Base-by-base conservation (phyloP, 2,113 vertebrate genomes). In the Python bivittatus region DNA sequence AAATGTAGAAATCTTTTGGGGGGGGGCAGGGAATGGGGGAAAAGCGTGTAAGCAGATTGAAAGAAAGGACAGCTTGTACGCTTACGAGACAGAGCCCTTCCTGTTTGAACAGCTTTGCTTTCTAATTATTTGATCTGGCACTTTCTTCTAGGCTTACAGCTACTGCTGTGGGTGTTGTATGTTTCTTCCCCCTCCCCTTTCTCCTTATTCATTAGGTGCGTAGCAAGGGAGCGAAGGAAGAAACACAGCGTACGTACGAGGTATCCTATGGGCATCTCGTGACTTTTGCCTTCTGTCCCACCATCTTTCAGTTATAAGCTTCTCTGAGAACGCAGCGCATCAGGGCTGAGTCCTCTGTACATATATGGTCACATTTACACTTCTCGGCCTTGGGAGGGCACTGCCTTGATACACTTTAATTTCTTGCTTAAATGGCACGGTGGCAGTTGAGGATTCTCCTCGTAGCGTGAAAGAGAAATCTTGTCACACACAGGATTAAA, bases 361-460 rank as follows among this genome's bases (percentile, higher is more conserved):
- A 38, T 79, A 38, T 79, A 79, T 38, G 5, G 48, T 48, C 48
- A 48, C 48, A 6, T 48, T 79, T 38, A 79, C 17, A 2, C 68
- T 22, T 79, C 2, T 22, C 22, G 33, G 97, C 97, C 98, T 97
- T 97, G 97, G 96, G 98, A 94, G 98, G 97, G 97, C 97, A 97
- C 96, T 96, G 54, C 97, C 96, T 95, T 97, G 96, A 97, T n/a
- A 96, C 96, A 96, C 96, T 97, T 68, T 83, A n/a, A 29, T 96
- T 95, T n/a, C 44, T 89, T 84, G 91, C 93, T 92, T 90, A 91
- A 88, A 94, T 87, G 42, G 0, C 0, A 92, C 92, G 92, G 85
- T 27, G 23, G 86, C 87, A 84, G 56, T n/a, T 83, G 93, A 88
- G 60, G 91, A 92, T 91, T 94, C 38, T 25, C 33, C 64, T n/a